These are phyloP conservation scores for Steatocranus sp. DNA, from an alignment of 2,797 vertebrate genomes.

Conservation along the genomic window DNA sequence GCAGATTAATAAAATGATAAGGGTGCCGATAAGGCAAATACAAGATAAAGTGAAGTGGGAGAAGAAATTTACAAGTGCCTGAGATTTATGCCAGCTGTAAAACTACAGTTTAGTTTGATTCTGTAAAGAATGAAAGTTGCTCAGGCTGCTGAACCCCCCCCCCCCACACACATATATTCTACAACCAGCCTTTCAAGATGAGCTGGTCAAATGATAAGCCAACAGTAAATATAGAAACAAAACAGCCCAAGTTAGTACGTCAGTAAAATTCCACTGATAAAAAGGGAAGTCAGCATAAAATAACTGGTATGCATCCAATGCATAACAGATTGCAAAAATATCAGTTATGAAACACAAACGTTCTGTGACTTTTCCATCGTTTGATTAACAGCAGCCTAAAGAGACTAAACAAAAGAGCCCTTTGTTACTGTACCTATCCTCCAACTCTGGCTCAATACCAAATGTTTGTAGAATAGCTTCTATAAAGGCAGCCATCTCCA, in stretches of 20 bases:
- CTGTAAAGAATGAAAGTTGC: background rate
- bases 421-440: conserved; percentile 26
- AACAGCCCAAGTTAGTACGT: background rate
- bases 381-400: background rate
- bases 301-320: background rate
- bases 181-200: background rate
- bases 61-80: background rate
- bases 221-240: background rate
- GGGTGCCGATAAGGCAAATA: background rate
- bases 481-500: conserved; percentile 28
- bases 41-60: background rate
- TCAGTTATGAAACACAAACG: background rate
- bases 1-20: background rate
- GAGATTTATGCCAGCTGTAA: background rate
- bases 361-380: background rate
- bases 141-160: background rate
- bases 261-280: background rate
- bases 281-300: background rate
- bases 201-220: background rate
- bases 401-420: conserved; percentile 26
- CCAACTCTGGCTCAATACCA: conserved; percentile 25
- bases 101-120: background rate
- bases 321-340: background rate
- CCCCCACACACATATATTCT: background rate
- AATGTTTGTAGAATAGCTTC: background rate